Base-by-base conservation (phyloP, 2,888 invertebrate species). In the Stenotaenia linearis region DNA sequence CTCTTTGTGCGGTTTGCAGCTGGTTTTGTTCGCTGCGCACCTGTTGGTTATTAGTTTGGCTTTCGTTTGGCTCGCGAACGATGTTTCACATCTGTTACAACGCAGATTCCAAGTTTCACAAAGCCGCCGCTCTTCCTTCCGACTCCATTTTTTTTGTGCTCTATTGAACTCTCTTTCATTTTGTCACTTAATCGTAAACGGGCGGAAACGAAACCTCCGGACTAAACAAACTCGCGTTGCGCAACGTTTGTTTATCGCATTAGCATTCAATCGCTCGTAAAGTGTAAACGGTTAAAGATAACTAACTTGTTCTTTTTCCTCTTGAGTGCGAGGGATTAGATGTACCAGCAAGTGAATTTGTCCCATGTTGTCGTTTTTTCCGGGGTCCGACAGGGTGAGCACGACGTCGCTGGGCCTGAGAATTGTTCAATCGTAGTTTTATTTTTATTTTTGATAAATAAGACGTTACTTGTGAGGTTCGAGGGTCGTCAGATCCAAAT, bases 241-340 rank as follows among this genome's bases (percentile, higher is more conserved):
- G n/a, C n/a, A n/a, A n/a, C n/a, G n/a, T n/a, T n/a, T n/a, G n/a
- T n/a, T n/a, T n/a, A n/a, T n/a, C n/a, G n/a, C n/a, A n/a, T n/a
- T n/a, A n/a, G n/a, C n/a, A n/a, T n/a, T n/a, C n/a, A n/a, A n/a
- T n/a, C n/a, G n/a, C n/a, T n/a, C n/a, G n/a, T n/a, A n/a, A n/a
- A n/a, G n/a, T n/a, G n/a, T n/a, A n/a, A n/a, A n/a, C n/a, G n/a
- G n/a, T n/a, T n/a, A n/a, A n/a, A n/a, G n/a, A n/a, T n/a, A n/a
- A 84, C 87, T 87, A 86, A 96, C 97, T 91, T 94, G 93, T 85
- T 97, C 96, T 85, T 95, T 96, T 85, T 98, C 97, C 85, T 96
- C 96, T 86, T 96, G 95, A 75, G 94, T 93, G 84, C 94, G 93
- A 2, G 97, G 97, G 90, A 93, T 92, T n/a, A 98, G 89, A 0